Evolutionary conservation across 2,797 vertebrate species (phyloP), one percentile per base, ranked within the genome.

Genomic region (Crax fasciolata): DNA sequence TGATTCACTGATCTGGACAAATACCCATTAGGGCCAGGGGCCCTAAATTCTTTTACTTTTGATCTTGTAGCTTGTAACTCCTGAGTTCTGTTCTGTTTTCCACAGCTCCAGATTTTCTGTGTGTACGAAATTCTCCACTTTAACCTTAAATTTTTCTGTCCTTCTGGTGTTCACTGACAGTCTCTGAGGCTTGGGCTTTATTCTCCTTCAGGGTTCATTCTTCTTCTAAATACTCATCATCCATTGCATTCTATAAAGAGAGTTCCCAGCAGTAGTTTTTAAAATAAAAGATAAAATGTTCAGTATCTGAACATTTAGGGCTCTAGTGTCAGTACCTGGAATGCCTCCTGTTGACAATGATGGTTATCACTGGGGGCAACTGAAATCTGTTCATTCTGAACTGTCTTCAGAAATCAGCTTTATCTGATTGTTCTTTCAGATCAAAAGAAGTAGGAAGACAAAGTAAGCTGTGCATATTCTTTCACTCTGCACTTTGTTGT

Each of bases 391-490:
- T 97, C 97, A 85, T 97, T 98, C 96, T 96, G 95, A 97, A 94
- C 93, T 73, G 94, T 93, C 98, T 97, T 98, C 97, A 98, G 97
- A 98, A 98, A 98, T 97, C 97, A 97, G 97, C 90, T 70, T 59
- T 97, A 96, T 97, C 98, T 98, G 98, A 98, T 98, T 98, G 98
- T 98, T 98, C 98, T 98, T 98, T 97, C 97, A 97, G 93, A 98
- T 98, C 98, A 98, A 98, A 98, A 89, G 82, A 73, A 92, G 94
- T 44, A 97, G 87, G 97, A 97, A 98, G 97, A 98, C 97, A 98
- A 98, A 97, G 97, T 97, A 96, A 96, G 96, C 97, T 57, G 96
- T 95, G 94, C 92, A 96, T 96, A 97, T 97, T 97, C 96, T 97
- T 97, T 98, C 96, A 96, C 96, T 95, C 88, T 65, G 51, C 76